A percentile compares a stretch with the other conserved stretches of the same genome.
These are phyloP conservation scores for Drosophila trichaetosa DNA, from an alignment of 2,888 invertebrate genomes.

Conservation along the genomic window DNA sequence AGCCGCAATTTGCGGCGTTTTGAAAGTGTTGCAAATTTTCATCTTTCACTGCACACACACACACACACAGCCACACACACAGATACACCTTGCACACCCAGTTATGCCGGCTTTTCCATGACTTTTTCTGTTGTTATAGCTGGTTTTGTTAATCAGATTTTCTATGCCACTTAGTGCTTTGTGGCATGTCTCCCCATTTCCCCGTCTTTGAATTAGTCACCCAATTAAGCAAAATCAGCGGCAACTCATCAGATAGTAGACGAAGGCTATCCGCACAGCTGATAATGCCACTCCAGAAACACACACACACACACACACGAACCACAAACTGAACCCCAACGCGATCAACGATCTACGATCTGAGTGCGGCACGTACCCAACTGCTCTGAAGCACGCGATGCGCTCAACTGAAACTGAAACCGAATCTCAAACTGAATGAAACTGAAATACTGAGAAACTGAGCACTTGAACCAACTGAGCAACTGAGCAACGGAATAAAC, in stretches of 20 bases:
- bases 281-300: constrained; percentile 35
- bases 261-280: constrained; percentile 44
- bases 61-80: constrained; percentile 21
- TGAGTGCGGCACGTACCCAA: constrained; percentile 40
- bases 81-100: constrained; percentile 19
- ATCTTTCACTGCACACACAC: constrained; percentile 60
- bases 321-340: not conserved
- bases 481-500: not conserved
- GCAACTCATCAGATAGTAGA: constrained; percentile 16
- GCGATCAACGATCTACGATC: constrained; percentile 2
- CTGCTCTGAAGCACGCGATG: constrained; percentile 67
- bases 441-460: constrained; percentile 29
- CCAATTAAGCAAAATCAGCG: constrained; percentile 60
- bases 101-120: constrained; percentile 49
- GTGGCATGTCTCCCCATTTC: not conserved
- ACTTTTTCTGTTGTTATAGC: constrained; percentile 37
- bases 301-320: not conserved
- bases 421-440: constrained; percentile 67
- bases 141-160: constrained; percentile 15
- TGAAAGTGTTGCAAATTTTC: constrained; percentile 66
- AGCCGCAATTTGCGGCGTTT: constrained; percentile 64
- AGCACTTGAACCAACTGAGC: not conserved
- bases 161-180: constrained; percentile 4
- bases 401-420: constrained; percentile 73
- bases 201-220: constrained; percentile 49